phyloP scores from a whole-genome alignment of 1,140 invertebrate genomes.

The Neodiprion lecontei region DNA sequence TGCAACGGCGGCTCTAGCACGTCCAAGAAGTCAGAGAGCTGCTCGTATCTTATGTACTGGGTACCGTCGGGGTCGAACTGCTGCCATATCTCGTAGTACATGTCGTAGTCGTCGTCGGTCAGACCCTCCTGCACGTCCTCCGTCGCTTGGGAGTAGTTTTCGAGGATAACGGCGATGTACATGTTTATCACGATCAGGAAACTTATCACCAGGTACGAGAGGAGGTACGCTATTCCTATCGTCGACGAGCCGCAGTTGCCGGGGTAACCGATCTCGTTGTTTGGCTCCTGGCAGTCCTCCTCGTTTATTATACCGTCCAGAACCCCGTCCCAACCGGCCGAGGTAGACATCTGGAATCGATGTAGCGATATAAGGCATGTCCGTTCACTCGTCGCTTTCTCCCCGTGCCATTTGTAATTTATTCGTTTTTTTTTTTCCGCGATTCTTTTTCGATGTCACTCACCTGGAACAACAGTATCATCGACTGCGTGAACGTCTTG shows the following conservation, averaged over 20 bases:
- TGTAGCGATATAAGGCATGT: conserved; percentile 2
- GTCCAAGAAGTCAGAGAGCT: conserved; percentile 94
- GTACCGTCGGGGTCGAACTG: conserved; percentile 97
- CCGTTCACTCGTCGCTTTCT: neutral
- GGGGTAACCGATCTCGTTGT: conserved; percentile 85
- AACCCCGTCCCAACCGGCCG: conserved; percentile 96
- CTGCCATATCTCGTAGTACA: conserved; percentile 99
- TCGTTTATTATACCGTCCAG: conserved; percentile 96
- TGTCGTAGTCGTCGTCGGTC: conserved; percentile 98
- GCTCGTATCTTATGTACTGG: conserved; percentile 93
- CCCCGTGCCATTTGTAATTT: neutral
- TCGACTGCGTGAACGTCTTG: conserved; percentile 97
- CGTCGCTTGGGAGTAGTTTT: conserved; percentile 96
- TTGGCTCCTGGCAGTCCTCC: conserved; percentile 86
- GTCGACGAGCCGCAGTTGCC: conserved; percentile 92
- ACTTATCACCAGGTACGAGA: conserved; percentile 96
- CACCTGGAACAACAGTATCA: conserved; percentile 97
- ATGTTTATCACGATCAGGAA: conserved; percentile 99
- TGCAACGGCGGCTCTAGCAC: conserved; percentile 92
- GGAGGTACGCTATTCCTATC: conserved; percentile 92
- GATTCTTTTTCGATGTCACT: conserved; percentile 29
- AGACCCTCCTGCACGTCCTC: conserved; percentile 98
- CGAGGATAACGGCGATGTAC: conserved; percentile 99
- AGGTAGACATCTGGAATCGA: conserved; percentile 89
- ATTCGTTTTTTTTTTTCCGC: too few relatives aligned